A percentile compares a stretch with the other conserved stretches of the same genome.
Evolutionary conservation across 1,140 invertebrate genomes (phyloP).

Genomic region (Meloidogyne chitwoodi): DNA sequence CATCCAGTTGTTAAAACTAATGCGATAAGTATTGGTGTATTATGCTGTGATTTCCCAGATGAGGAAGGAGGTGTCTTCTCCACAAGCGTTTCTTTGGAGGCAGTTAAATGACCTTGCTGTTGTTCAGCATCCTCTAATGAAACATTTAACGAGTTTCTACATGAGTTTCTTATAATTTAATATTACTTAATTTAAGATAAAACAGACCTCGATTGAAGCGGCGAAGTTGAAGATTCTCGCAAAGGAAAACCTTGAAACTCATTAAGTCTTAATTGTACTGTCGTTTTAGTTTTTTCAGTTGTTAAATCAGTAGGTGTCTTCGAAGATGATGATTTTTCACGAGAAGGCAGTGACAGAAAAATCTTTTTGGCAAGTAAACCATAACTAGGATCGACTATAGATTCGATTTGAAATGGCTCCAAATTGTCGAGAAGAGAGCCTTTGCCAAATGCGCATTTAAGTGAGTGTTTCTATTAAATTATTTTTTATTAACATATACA

Average conservation of each 20-base stretch:
- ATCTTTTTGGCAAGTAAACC: not conserved
- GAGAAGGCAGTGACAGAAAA: too few relatives aligned
- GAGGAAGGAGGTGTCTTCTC: not conserved
- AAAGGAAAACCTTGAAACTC: too few relatives aligned
- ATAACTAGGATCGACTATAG: not conserved
- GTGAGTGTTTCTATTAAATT: not conserved
- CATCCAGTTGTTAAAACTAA: conserved; percentile 31
- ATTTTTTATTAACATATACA: not conserved
- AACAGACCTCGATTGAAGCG: too few relatives aligned
- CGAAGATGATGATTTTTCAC: not conserved
- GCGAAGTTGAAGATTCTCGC: too few relatives aligned
- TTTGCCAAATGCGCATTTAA: conserved; percentile 4
- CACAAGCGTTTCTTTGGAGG: not conserved
- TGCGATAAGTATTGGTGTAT: conserved; percentile 6
- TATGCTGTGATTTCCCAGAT: not conserved
- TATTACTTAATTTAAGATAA: too few relatives aligned
- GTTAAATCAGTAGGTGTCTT: not conserved
- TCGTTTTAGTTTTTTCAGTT: too few relatives aligned
- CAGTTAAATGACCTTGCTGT: not conserved
- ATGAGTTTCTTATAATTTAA: too few relatives aligned
- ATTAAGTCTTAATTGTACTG: too few relatives aligned
- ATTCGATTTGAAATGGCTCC: conserved; percentile 10
- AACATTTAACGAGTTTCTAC: too few relatives aligned
- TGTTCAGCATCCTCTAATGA: too few relatives aligned
- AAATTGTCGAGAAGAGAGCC: conserved; percentile 5